These are phyloP conservation scores for Drosophila leonis DNA, from an alignment of 2,888 invertebrate genomes.

Conservation along the genomic window DNA sequence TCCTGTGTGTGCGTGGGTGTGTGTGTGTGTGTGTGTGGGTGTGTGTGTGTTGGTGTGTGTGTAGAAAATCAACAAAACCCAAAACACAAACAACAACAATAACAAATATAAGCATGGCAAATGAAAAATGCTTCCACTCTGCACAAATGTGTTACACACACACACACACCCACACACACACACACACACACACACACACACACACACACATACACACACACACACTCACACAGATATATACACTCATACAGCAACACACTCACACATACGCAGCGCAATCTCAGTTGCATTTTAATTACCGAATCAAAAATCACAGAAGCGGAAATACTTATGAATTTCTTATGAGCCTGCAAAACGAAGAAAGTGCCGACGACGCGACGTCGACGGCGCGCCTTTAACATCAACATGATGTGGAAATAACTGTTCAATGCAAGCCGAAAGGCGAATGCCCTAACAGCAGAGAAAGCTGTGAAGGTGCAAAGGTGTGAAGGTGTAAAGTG, in stretches of 20 bases:
- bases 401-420: conserved; percentile 32
- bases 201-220: conserved; percentile 16
- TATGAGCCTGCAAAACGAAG: conserved; percentile 75
- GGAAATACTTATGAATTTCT: conserved; percentile 84
- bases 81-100: conserved; percentile 60
- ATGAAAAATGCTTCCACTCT: conserved; percentile 51
- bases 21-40: conserved; percentile 14
- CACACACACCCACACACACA: conserved; percentile 15
- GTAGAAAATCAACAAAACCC: conserved; percentile 59
- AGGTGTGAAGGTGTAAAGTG: neutral
- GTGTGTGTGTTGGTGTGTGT: neutral
- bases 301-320: conserved; percentile 83
- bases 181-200: conserved; percentile 14
- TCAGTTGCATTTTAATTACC: conserved; percentile 84
- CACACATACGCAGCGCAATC: conserved; percentile 59
- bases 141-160: conserved; percentile 44
- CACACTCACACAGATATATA: conserved; percentile 19
- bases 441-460: conserved; percentile 1
- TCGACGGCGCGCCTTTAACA: conserved; percentile 39
- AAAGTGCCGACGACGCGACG: conserved; percentile 44
- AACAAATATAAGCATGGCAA: conserved; percentile 48
- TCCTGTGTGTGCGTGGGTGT: conserved; percentile 3
- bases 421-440: neutral
- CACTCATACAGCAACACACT: conserved; percentile 11
- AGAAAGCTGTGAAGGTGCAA: neutral